Evolutionary conservation across 2,888 invertebrate genomes (phyloP), one percentile per base, ranked within the genome.

Genomic region (Xestia sexstrigata): DNA sequence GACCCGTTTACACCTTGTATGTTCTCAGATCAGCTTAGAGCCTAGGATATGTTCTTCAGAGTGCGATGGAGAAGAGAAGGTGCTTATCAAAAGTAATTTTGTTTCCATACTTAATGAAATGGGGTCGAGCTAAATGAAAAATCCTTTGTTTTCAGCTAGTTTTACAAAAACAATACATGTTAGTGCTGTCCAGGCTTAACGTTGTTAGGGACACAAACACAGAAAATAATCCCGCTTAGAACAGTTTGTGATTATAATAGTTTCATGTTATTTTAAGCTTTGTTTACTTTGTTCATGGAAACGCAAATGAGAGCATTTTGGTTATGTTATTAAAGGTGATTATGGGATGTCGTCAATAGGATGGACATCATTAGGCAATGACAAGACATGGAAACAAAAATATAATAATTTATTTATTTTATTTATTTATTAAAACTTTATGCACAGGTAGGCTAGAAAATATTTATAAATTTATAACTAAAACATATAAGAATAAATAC

Each of bases 171-270:
- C 67, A 78, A 68, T 78, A 35, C 62, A 69, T 26, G 49, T 49
- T 62, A 79, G 30, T 17, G 8, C 39, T 30, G 47, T 45, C 35
- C 30, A 58, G 72, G 79, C 52, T 69, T 79, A 79, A 49, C 79
- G 3, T 84, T 79, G 84, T 79, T 79, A 83, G 52, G n/a, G 62
- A 69, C 13, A 67, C 78, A 63, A 78, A 78, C 60, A 49, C 47
- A 49, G 39, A 55, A 79, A 15, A 49, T 79, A 79, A 79, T 79
- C 79, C 79, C 69, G 79, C 70, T 69, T 79, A 84, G 84, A 66
- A 39, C n/a, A 7, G n/a, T 63, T 39, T 45, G 60, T 23, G 45
- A 78, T 78, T 63, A 65, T 45, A 76, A 49, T 45, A 52, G 66
- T 66, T 66, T 60, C 42, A 39, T 39, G 20, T 20, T 49, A 55